Conservation (phyloP, 2,113 vertebrate genomes). For the Notothenia coriiceps region DNA sequence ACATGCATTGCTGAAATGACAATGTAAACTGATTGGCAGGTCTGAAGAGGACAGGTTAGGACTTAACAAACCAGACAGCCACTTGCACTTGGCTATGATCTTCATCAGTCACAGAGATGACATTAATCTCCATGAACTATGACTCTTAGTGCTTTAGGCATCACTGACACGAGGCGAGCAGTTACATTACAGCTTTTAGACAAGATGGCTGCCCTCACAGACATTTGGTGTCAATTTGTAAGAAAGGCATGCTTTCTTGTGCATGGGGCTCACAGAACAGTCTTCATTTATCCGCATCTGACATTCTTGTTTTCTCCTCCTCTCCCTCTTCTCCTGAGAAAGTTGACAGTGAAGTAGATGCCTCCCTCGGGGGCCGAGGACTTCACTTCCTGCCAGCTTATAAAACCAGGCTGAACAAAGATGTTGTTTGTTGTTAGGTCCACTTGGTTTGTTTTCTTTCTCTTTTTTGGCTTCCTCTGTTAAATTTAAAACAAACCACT, state of each 20-base stretch:
- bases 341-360: conserved; percentile 42
- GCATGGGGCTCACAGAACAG: conserved; percentile 59
- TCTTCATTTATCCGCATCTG: conserved; percentile 57
- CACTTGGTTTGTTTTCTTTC: conserved; percentile 1
- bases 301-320: conserved; percentile 35
- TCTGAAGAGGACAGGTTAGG: conserved; percentile 1
- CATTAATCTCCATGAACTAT: conserved; percentile 18
- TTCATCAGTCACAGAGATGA: conserved; percentile 11
- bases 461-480: conserved; percentile 20
- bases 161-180: conserved; percentile 11
- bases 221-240: conserved; percentile 47
- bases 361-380: conserved; percentile 26
- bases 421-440: conserved; percentile 42
- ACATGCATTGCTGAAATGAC: conserved; percentile 37
- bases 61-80: not conserved
- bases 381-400: conserved; percentile 51
- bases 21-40: conserved; percentile 31
- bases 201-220: conserved; percentile 45
- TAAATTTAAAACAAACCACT: conserved; percentile 7
- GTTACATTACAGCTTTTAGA: conserved; percentile 47
- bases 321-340: conserved; percentile 43
- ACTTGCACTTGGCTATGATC: not conserved
- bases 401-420: conserved; percentile 60
- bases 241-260: conserved; percentile 65
- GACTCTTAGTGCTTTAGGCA: conserved; percentile 11